Evolutionary conservation across 2,888 invertebrate species (phyloP).

Genomic region (Neelides folsomi): DNA sequence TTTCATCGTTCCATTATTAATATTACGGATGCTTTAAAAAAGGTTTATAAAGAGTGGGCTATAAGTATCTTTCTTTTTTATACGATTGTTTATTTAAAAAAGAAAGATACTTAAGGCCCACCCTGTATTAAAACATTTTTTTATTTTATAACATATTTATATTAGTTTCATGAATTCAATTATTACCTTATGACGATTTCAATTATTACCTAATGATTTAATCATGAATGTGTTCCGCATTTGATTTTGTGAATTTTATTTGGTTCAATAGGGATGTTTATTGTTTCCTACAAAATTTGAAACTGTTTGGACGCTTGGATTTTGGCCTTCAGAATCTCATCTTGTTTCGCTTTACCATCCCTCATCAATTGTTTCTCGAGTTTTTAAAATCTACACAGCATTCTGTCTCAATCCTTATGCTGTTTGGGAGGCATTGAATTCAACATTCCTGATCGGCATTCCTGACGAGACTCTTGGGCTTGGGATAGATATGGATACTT

Average conservation of each 20-base stretch:
- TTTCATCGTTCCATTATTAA: constrained; percentile 21
- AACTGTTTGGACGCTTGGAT: constrained; percentile 26
- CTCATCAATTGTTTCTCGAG: constrained; percentile 16
- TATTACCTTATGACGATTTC: too few species aligned
- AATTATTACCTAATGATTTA: too few species aligned
- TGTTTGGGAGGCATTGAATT: constrained; percentile 25
- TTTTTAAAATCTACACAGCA: constrained; percentile 23
- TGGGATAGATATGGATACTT: background rate
- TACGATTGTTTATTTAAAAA: too few species aligned
- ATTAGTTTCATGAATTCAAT: too few species aligned
- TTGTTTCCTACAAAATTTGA: constrained; percentile 27
- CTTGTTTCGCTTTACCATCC: constrained; percentile 23
- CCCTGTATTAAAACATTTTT: too few species aligned
- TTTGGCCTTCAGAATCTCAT: constrained; percentile 30
- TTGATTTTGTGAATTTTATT: background rate
- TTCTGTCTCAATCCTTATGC: constrained; percentile 24
- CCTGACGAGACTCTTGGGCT: constrained; percentile 14
- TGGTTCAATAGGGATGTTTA: constrained; percentile 15
- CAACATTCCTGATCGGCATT: constrained; percentile 20
- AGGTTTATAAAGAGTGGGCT: constrained; percentile 6
- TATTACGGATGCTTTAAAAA: constrained; percentile 22
- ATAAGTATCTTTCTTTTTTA: background rate
- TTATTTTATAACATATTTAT: background rate
- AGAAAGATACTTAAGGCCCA: too few species aligned
- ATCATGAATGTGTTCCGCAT: too few species aligned